phyloP scores from a whole-genome alignment of 2,797 vertebrate species.

The Morelia viridis region DNA sequence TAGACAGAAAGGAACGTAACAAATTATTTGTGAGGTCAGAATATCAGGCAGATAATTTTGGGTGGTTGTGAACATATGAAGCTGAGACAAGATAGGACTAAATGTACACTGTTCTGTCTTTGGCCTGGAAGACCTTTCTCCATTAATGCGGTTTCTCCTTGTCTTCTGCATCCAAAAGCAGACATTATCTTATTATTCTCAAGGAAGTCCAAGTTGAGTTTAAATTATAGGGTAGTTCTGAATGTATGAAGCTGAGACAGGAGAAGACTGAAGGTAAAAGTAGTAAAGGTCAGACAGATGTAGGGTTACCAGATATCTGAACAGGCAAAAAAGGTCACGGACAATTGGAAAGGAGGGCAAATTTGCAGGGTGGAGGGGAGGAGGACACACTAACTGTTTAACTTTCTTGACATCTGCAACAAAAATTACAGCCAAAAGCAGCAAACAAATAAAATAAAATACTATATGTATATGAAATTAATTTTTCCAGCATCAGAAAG shows the following conservation, averaged over 20 bases:
- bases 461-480: not conserved
- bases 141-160: not conserved
- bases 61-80: not conserved
- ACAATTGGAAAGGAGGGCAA: not conserved
- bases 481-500: not conserved
- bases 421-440: not conserved
- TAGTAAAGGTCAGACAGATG: not conserved
- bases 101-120: not conserved
- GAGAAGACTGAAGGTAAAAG: too few relatives aligned
- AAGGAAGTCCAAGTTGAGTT: not conserved
- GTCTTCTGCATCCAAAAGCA: not conserved
- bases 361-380: not conserved
- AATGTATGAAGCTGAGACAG: not conserved
- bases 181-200: not conserved
- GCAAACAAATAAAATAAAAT: not conserved
- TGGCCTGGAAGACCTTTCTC: not conserved
- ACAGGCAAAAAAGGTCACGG: not conserved
- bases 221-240: not conserved
- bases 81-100: not conserved
- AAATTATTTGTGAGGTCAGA: not conserved
- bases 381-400: not conserved
- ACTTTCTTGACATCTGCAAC: not conserved
- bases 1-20: not conserved
- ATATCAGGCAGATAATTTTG: not conserved
- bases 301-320: not conserved